Evolutionary conservation across 2,113 vertebrate species (phyloP), one percentile per base, ranked within the genome.

Genomic region (Lampris incognitus): DNA sequence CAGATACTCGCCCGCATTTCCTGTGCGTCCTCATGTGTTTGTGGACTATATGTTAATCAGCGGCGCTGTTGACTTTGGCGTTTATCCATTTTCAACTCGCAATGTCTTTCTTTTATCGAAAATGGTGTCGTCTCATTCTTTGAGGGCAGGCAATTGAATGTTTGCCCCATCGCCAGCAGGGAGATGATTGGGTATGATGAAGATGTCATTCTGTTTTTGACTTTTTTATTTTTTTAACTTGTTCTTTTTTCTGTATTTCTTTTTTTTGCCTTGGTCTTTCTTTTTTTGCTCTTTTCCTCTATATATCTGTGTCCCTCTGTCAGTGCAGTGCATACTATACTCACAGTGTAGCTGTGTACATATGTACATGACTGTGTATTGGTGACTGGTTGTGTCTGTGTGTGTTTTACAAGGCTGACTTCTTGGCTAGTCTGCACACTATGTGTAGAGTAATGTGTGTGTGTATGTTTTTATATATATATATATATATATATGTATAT

Each of bases 141-240:
- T 70, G 74, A 70, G 68, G 55, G 42, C 24, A 69, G 66, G 74
- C 86, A 82, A 81, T 80, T 83, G 66, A 87, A 86, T 90, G 76
- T 86, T 67, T 55, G 72, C 77, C 72, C 63, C 57, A 73, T 66
- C 37, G 60, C 64, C 76, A 40, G 68, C 57, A 71, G 66, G 55
- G 24, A 39, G 46, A 38, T 62, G 67, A 73, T 38, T 10, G 37
- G 58, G 71, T 74, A 84, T 73, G 67, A 68, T 66, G 55, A 81
- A 8, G 57, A 63, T 54, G 69, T 66, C 79, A 58, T 58, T 62
- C 54, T 9, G 61, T 69, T 39, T 62, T 37, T 61, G n/a, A 24
- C 55, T 57, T 55, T 55, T 24, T 24, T 24, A 24, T 24, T 24
- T 24, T 24, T 24, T 46, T 4, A 46, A 37, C 24, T 38, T 38